Percentiles rank a stretch among this genome's conserved stretches.
phyloP scores from a whole-genome alignment of 2,888 invertebrate species.

The Diaperis boleti region DNA sequence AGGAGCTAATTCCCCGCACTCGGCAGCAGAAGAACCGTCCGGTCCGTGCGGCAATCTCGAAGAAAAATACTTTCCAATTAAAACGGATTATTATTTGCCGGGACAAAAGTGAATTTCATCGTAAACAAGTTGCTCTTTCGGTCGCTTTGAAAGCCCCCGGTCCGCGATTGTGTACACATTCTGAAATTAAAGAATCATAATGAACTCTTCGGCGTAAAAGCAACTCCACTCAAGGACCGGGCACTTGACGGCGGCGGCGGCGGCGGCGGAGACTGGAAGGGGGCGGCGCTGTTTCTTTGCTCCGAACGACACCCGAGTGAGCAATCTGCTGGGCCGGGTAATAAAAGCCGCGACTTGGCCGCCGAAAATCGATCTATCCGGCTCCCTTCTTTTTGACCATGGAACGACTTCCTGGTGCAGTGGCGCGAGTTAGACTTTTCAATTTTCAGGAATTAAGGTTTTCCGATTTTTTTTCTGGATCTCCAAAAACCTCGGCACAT shows the following conservation, averaged over 20 bases:
- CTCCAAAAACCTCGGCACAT: too few species aligned
- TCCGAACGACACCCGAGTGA: slow-evolving; percentile 57
- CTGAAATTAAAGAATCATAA: slow-evolving; percentile 60
- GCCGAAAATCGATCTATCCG: slow-evolving; percentile 53
- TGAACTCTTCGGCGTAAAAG: slow-evolving; percentile 55
- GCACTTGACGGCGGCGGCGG: slow-evolving; percentile 46
- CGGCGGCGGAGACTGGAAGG: slow-evolving; percentile 37
- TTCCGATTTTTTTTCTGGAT: too few species aligned
- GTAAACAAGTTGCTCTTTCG: slow-evolving; percentile 44
- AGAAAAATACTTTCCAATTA: slow-evolving; percentile 36
- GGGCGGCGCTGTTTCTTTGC: slow-evolving; percentile 52
- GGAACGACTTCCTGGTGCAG: too few species aligned
- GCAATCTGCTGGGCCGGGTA: slow-evolving; percentile 57
- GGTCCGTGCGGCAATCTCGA: slow-evolving; percentile 6
- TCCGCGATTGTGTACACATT: slow-evolving; percentile 55
- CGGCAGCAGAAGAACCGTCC: not conserved
- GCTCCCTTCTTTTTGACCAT: too few species aligned
- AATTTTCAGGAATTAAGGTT: too few species aligned
- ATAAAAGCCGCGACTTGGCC: slow-evolving; percentile 54
- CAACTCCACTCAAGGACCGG: slow-evolving; percentile 49
- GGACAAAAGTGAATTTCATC: slow-evolving; percentile 37
- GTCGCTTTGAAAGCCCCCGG: slow-evolving; percentile 34
- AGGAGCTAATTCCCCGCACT: slow-evolving; percentile 14
- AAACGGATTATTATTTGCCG: slow-evolving; percentile 33
- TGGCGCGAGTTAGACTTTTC: too few species aligned